A percentile compares a stretch with the other conserved stretches of the same genome.
Conservation (phyloP, 2,113 vertebrate genomes). For the Sylvietta virens region DNA sequence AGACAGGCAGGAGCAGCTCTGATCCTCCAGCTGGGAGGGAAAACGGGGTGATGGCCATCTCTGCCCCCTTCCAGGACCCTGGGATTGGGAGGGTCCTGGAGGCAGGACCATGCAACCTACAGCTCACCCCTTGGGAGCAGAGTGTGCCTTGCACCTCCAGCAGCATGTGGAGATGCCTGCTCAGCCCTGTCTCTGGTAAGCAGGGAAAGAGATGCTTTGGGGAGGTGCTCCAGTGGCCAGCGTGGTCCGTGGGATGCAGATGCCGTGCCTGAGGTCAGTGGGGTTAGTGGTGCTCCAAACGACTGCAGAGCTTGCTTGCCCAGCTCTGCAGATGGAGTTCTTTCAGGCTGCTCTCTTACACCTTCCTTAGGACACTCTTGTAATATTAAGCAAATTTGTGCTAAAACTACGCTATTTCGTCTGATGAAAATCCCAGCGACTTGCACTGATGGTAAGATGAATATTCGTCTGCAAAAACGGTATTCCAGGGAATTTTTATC, state of each 20-base stretch:
- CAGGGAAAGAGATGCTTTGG: not conserved
- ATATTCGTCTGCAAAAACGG: too few relatives aligned
- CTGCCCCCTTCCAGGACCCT: not conserved
- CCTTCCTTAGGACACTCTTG: too few relatives aligned
- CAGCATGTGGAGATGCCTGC: not conserved
- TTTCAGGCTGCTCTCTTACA: not conserved
- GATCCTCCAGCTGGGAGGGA: not conserved
- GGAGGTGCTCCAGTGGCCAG: not conserved
- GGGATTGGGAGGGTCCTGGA: rapidly evolving
- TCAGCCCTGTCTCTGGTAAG: not conserved
- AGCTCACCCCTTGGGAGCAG: rapidly evolving
- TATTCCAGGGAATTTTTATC: too few relatives aligned
- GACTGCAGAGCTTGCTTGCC: not conserved
- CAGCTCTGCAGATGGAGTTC: not conserved
- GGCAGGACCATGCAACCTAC: not conserved
- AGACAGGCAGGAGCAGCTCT: not conserved
- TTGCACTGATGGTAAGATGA: too few relatives aligned
- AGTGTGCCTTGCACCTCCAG: not conserved
- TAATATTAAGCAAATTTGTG: too few relatives aligned
- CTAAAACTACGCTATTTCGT: too few relatives aligned
- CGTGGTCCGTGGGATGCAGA: rapidly evolving
- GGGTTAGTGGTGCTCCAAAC: not conserved
- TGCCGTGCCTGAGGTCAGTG: rapidly evolving
- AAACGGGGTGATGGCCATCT: not conserved
- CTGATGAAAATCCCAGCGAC: too few relatives aligned